Conservation (phyloP, 2,113 vertebrate genomes). For the Columbina picui region DNA sequence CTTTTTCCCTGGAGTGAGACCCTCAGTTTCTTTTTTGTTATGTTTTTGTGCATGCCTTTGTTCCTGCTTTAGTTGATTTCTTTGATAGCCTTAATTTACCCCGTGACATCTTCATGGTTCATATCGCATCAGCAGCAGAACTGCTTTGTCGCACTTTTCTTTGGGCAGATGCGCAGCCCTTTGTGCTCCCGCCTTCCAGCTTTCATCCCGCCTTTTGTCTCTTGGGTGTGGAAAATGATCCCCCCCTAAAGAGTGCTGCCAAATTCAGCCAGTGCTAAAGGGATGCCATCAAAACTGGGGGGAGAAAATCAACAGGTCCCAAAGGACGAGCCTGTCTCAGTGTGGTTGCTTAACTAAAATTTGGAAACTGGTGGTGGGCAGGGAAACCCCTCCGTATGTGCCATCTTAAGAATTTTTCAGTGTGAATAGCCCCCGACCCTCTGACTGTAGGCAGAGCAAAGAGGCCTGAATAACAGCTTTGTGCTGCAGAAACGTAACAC, state of each 20-base stretch:
- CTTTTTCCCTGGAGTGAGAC: background rate
- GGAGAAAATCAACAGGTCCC: slow-evolving; percentile 6
- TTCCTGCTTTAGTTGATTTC: background rate
- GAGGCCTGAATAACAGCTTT: slow-evolving; percentile 76
- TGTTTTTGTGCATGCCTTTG: background rate
- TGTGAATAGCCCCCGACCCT: slow-evolving; percentile 84
- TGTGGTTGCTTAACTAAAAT: slow-evolving; percentile 71
- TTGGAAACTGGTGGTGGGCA: slow-evolving; percentile 72
- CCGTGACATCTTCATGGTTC: background rate
- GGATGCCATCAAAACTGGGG: slow-evolving; percentile 71
- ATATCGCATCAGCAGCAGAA: background rate
- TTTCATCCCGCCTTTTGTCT: slow-evolving; percentile 70
- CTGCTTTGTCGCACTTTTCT: background rate
- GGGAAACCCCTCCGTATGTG: slow-evolving; percentile 71
- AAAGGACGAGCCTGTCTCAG: slow-evolving; percentile 47
- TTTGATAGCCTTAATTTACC: background rate
- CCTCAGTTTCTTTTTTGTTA: background rate
- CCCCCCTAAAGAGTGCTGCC: slow-evolving; percentile 68
- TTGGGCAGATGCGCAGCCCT: slow-evolving; percentile 14
- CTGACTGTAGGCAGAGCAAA: slow-evolving; percentile 85
- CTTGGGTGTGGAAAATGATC: slow-evolving; percentile 74
- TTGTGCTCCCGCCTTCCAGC: slow-evolving; percentile 6
- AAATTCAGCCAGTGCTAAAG: slow-evolving; percentile 72
- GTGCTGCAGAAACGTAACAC: slow-evolving; percentile 64
- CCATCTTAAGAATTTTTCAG: slow-evolving; percentile 80